Conservation (phyloP, 2,113 vertebrate genomes). For the Nothocercus nigrocapillus region DNA sequence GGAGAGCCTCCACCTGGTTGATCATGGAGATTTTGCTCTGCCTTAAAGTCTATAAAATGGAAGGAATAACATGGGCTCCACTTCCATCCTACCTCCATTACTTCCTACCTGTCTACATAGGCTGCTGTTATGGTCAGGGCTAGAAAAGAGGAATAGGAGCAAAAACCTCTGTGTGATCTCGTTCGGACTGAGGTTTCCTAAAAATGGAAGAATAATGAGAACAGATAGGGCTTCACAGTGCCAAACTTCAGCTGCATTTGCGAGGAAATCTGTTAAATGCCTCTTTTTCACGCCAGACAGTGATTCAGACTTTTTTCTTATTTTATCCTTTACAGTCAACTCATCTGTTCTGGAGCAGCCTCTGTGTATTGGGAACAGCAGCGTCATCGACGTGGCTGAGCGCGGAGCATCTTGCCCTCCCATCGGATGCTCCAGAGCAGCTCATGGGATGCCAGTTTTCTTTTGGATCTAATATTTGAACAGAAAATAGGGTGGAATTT, state of each 20-base stretch:
- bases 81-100: too few species aligned
- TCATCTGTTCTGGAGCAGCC: background rate
- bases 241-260: background rate
- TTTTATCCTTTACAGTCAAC: accelerated
- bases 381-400: accelerated
- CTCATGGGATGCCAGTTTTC: background rate
- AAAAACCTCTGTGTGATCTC: background rate
- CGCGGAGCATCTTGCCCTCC: background rate
- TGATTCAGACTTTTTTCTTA: background rate
- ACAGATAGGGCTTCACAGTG: background rate
- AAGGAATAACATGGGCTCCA: too few species aligned
- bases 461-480: background rate
- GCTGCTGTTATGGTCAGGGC: too few species aligned
- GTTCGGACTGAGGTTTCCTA: background rate
- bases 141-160: background rate
- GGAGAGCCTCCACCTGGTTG: too few species aligned
- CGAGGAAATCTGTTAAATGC: background rate
- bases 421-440: too few species aligned
- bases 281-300: background rate
- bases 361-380: background rate
- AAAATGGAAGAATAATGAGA: background rate
- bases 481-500: background rate
- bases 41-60: too few species aligned
- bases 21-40: too few species aligned
- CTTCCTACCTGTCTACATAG: too few species aligned